Base-by-base conservation (phyloP, 2,113 vertebrate genomes). In the Rhagologus leucostigma region DNA sequence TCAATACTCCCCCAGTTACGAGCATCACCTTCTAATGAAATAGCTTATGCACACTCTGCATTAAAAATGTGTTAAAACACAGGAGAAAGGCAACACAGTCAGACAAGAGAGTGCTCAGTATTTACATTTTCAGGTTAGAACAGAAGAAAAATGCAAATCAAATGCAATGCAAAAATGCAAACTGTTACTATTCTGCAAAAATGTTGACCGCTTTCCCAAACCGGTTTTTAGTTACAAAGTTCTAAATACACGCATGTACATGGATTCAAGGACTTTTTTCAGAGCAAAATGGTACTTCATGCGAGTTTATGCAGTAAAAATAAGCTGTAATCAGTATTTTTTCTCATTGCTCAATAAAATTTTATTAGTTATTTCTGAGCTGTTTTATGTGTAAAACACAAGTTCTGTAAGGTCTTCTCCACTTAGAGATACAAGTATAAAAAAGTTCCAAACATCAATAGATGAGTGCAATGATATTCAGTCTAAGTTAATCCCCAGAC, bases 401-500 rank as follows among this genome's bases (percentile, higher is more conserved):
- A 91, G 90, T 94, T 95, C 79, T 33, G 8, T 68, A 95, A 92
- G 53, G 96, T 97, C 63, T 96, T 93, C 70, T 77, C 81, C 87
- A 90, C 76, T 95, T 89, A 78, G 56, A 94, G 77, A 96, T 90
- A 87, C 32, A 96, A 97, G 83, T 85, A 97, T 95, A 92, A 96
- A 93, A 93, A 97, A 97, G 98, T 98, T 97, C 90, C 87, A 96
- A 97, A 86, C 95, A 96, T 96, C 96, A 97, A 94, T 96, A 97
- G 97, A 98, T 95, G 96, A 98, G 92, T 97, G 97, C 97, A 97
- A 97, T 97, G 98, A 98, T 98, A 98, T 98, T 98, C 97, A 98
- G 96, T 96, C 97, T 96, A 93, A 96, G 97, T 98, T 98, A 98
- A 98, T 98, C 98, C 98, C 98, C 97, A 98, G 98, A 98, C 98